These are phyloP conservation scores for Nephrotoma guestfalica DNA, from an alignment of 2,888 invertebrate genomes.

Conservation along the genomic window DNA sequence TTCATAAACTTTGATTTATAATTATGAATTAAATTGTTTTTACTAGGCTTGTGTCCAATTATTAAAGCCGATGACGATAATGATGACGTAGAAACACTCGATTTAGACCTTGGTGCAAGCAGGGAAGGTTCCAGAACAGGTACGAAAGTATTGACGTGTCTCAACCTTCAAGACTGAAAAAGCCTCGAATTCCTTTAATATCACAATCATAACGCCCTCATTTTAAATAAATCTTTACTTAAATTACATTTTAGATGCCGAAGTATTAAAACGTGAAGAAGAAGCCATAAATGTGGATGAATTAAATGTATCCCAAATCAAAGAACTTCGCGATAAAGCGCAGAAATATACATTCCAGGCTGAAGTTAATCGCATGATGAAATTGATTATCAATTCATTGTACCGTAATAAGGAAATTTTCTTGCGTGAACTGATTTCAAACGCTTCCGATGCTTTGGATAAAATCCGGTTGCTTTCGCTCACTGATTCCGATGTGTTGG, in stretches of 20 bases:
- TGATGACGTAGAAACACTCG: conserved; percentile 42
- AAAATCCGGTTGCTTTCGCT: conserved; percentile 90
- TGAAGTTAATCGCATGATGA: conserved; percentile 99
- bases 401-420: conserved; percentile 99
- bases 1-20: background rate
- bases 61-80: conserved; percentile 15
- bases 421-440: conserved; percentile 94
- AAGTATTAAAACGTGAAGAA: conserved; percentile 80
- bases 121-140: conserved; percentile 83
- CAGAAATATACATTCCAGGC: conserved; percentile 89
- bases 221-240: background rate
- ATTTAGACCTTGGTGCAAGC: conserved; percentile 68
- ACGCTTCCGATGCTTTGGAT: conserved; percentile 97
- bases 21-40: conserved; percentile 5
- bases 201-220: background rate
- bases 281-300: conserved; percentile 94
- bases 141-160: conserved; percentile 23
- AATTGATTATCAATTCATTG: conserved; percentile 97
- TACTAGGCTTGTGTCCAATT: background rate
- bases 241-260: conserved; percentile 50
- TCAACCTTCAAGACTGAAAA: background rate
- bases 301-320: conserved; percentile 84
- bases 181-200: background rate
- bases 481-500: conserved; percentile 69
- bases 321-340: conserved; percentile 77